These are phyloP conservation scores for Acanthosepion pharaonis DNA, from an alignment of 2,888 invertebrate genomes.

Conservation along the genomic window DNA sequence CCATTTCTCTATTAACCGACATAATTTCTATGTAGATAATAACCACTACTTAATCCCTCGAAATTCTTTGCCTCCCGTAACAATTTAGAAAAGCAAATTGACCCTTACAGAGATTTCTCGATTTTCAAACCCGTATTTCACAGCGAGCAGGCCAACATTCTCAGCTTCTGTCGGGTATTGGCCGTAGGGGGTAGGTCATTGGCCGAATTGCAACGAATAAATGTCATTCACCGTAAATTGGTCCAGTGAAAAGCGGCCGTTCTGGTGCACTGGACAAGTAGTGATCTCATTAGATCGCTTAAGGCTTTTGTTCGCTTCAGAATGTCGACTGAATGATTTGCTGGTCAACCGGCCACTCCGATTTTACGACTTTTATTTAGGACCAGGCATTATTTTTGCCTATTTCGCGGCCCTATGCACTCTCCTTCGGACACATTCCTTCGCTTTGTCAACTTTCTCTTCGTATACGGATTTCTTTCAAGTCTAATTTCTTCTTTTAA, in stretches of 20 bases:
- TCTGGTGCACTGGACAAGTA: background rate
- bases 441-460: background rate
- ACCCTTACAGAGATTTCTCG: background rate
- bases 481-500: background rate
- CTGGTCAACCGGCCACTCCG: background rate
- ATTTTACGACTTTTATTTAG: background rate
- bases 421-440: background rate
- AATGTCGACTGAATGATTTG: background rate
- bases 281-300: background rate
- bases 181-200: slow-evolving; percentile 33
- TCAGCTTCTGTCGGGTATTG: slow-evolving; percentile 2
- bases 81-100: background rate
- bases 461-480: background rate
- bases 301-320: background rate
- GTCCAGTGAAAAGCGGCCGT: background rate
- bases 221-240: slow-evolving; percentile 18
- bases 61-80: background rate
- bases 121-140: background rate
- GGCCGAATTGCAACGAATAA: background rate
- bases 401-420: background rate
- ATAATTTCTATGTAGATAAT: no score
- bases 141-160: background rate
- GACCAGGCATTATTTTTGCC: background rate
- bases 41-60: no score
- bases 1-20: background rate